Conservation (phyloP, 2,113 vertebrate species). For the Tor tambroides region DNA sequence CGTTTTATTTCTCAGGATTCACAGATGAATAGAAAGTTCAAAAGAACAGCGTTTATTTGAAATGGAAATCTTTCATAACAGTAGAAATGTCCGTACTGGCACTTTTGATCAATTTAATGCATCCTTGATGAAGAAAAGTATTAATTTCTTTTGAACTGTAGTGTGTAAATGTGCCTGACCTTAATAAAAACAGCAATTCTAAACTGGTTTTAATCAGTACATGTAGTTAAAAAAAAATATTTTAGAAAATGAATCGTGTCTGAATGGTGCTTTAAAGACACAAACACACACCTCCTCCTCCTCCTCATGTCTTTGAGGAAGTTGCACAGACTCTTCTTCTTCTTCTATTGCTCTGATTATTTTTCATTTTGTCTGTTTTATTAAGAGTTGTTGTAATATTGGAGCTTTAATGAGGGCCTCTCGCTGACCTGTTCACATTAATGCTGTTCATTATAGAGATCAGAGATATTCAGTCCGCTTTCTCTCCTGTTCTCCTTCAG, state of each 20-base stretch:
- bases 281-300: background rate
- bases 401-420: conserved; percentile 14
- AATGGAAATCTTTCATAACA: background rate
- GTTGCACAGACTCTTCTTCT: background rate
- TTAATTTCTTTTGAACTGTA: background rate
- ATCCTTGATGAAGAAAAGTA: background rate
- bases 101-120: background rate
- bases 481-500: background rate
- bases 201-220: background rate
- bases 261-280: background rate
- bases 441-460: conserved; percentile 26
- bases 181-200: background rate
- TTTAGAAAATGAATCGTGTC: background rate
- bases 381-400: background rate
- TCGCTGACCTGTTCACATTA: background rate
- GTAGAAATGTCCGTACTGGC: background rate
- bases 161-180: background rate
- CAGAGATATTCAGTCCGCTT: background rate
- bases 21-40: background rate
- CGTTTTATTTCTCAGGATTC: background rate
- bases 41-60: background rate
- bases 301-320: background rate
- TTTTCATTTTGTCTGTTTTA: background rate
- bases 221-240: too few relatives aligned
- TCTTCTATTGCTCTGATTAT: background rate